Conservation (phyloP, 2,113 vertebrate genomes). For the Eurypyga helias region DNA sequence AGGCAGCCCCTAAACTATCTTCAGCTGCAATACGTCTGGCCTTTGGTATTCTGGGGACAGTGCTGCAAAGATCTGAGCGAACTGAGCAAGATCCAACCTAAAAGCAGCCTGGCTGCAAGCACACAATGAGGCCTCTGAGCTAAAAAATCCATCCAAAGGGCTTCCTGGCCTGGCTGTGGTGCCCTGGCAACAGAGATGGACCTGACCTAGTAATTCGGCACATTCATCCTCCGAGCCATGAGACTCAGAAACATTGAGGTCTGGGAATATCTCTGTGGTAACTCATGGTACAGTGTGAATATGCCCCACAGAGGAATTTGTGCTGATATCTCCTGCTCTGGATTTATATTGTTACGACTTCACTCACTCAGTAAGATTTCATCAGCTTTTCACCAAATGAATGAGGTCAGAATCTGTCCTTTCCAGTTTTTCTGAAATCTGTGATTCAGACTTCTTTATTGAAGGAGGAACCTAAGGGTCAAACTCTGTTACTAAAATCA, state of each 20-base stretch:
- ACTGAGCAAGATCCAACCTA: neutral
- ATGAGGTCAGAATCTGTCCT: neutral
- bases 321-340: neutral
- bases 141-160: neutral
- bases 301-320: neutral
- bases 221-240: neutral
- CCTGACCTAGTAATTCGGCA: neutral
- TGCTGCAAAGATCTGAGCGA: neutral
- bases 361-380: neutral
- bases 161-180: neutral
- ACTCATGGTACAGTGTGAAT: neutral
- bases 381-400: neutral
- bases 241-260: neutral
- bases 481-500: neutral
- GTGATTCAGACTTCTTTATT: neutral
- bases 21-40: neutral
- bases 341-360: neutral
- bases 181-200: neutral
- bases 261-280: neutral
- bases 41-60: neutral
- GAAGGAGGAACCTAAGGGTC: neutral
- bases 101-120: neutral
- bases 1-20: neutral
- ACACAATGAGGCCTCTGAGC: neutral
- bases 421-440: neutral